Conservation (phyloP, 2,797 vertebrate genomes). For the Gymnoscopelus microlampas region DNA sequence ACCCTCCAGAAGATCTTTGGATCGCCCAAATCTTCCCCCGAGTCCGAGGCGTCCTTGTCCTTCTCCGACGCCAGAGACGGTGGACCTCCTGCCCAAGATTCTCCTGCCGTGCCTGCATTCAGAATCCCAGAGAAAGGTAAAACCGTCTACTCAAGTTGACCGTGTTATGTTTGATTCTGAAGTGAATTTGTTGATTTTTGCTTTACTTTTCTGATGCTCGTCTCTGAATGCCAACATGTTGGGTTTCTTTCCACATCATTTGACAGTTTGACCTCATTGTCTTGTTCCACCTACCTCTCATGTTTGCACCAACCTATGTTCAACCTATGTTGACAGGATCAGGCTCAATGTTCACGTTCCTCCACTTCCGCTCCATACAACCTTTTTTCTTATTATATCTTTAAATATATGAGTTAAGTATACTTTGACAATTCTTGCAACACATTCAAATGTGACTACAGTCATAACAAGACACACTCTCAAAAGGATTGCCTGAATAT, state of each 20-base stretch:
- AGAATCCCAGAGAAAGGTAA: conserved; percentile 89
- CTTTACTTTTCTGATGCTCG: conserved; percentile 9
- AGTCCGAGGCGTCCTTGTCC: conserved; percentile 51
- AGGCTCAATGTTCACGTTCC: background rate
- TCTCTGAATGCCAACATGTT: conserved; percentile 41
- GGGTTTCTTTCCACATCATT: conserved; percentile 17
- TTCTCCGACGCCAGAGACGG: conserved; percentile 67
- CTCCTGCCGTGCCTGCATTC: conserved; percentile 75
- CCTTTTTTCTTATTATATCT: background rate
- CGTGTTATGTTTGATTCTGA: background rate
- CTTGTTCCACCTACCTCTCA: conserved; percentile 56
- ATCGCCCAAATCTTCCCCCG: conserved; percentile 73
- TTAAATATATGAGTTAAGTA: no score
- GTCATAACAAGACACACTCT: no score
- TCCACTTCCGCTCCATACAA: conserved; percentile 1
- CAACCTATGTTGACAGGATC: background rate
- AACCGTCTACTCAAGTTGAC: conserved; percentile 10
- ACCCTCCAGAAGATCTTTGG: conserved; percentile 94
- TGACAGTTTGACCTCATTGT: conserved; percentile 41
- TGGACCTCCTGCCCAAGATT: conserved; percentile 44
- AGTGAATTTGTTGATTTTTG: conserved; percentile 12
- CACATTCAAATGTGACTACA: no score
- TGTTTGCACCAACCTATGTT: conserved; percentile 20
- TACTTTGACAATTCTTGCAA: no score
- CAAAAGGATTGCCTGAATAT: no score